Evolutionary conservation across 2,888 invertebrate species (phyloP).

Genomic region (Caenorhabditis becei): DNA sequence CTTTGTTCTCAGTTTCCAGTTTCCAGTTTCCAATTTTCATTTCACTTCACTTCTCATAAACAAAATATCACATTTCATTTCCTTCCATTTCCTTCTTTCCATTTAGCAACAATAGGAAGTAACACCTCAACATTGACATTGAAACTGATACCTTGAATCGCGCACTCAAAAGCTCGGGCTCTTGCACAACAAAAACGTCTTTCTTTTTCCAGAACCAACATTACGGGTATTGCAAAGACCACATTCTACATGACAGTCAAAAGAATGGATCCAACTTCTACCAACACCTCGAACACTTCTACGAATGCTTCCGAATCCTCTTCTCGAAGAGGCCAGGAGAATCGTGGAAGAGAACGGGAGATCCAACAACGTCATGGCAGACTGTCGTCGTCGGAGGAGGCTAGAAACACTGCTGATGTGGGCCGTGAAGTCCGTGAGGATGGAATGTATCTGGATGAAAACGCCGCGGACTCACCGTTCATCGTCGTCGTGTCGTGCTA

Average conservation of each 20-base stretch:
- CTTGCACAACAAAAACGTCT: background rate
- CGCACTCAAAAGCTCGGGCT: background rate
- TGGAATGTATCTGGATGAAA: slow-evolving; percentile 36
- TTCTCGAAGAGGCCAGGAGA: background rate
- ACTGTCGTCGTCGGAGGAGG: slow-evolving; percentile 44
- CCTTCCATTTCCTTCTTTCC: background rate
- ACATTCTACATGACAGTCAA: slow-evolving; percentile 22
- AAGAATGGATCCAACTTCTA: slow-evolving; percentile 9
- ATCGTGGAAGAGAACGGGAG: slow-evolving; percentile 5
- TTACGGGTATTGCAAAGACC: slow-evolving; percentile 56
- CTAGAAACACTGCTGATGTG: slow-evolving; percentile 19
- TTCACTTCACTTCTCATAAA: slow-evolving; percentile 16
- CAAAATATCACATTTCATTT: slow-evolving; percentile 46
- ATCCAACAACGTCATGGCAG: slow-evolving; percentile 15
- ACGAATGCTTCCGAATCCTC: slow-evolving; percentile 21
- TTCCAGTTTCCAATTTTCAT: slow-evolving; percentile 47
- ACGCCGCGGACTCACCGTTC: slow-evolving; percentile 26
- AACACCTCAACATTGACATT: background rate
- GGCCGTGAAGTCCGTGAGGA: slow-evolving; percentile 45
- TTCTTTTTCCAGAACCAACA: slow-evolving; percentile 39
- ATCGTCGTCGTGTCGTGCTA: slow-evolving; percentile 15
- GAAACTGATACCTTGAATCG: no score
- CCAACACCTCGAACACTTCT: slow-evolving; percentile 21
- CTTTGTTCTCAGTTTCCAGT: slow-evolving; percentile 9
- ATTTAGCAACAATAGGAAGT: no score